phyloP scores from a whole-genome alignment of 2,113 vertebrate species.

The Columbina picui region DNA sequence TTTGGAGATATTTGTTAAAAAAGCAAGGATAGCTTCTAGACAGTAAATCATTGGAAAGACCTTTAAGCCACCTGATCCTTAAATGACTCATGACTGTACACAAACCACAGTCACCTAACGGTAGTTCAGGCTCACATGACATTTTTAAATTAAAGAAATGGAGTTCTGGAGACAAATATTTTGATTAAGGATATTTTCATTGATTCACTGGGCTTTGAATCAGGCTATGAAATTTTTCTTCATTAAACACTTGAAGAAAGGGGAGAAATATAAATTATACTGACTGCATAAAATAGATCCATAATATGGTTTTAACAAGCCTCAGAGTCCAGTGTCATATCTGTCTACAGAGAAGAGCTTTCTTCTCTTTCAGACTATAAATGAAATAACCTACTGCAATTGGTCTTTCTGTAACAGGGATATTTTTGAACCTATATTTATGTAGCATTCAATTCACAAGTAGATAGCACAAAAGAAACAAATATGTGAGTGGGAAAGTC shows the following conservation, averaged over 20 bases:
- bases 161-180: constrained; percentile 20
- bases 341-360: neutral
- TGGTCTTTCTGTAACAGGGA: neutral
- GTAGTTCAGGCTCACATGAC: neutral
- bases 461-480: neutral
- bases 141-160: constrained; percentile 20
- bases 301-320: neutral
- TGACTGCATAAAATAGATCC: neutral
- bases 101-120: neutral
- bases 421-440: neutral
- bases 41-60: neutral
- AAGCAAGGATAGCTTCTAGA: neutral
- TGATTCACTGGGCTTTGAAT: neutral
- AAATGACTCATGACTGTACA: neutral
- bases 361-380: neutral
- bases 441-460: neutral
- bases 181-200: constrained; percentile 14
- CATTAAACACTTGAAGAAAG: constrained; percentile 11
- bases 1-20: neutral
- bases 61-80: neutral
- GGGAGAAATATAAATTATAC: neutral
- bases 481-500: neutral
- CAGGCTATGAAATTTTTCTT: neutral
- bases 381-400: neutral
- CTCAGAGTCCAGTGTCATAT: neutral